Conservation (phyloP, 2,797 vertebrate genomes). For the Rhynchotus rufescens region DNA sequence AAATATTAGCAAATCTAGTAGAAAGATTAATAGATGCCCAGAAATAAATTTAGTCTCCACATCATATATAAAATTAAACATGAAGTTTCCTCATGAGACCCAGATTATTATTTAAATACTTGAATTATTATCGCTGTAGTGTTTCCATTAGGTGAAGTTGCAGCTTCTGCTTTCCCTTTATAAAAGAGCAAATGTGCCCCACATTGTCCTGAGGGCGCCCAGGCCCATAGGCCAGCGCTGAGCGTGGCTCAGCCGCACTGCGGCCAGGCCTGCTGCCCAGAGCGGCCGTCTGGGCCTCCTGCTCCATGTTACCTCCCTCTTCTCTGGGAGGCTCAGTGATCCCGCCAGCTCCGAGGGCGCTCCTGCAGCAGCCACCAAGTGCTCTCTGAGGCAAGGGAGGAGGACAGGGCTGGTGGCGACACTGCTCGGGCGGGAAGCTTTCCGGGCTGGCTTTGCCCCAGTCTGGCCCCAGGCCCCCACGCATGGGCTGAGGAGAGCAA, state of each 20-base stretch:
- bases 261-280: too few relatives aligned
- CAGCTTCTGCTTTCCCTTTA: background rate
- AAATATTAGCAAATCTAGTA: constrained; percentile 7
- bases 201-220: background rate
- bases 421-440: background rate
- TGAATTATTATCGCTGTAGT: constrained; percentile 5
- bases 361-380: background rate
- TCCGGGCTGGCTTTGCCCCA: background rate
- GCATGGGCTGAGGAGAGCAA: background rate
- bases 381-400: background rate
- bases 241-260: background rate
- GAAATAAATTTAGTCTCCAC: constrained; percentile 44
- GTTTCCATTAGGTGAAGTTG: background rate
- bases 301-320: background rate
- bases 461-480: rapidly evolving
- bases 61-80: constrained; percentile 58
- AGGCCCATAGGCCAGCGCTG: background rate
- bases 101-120: constrained; percentile 37
- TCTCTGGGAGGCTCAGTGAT: background rate
- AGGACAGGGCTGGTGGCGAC: background rate
- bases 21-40: constrained; percentile 13
- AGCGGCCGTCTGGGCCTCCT: background rate
- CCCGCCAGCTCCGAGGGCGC: rapidly evolving
- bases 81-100: constrained; percentile 14
- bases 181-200: background rate